Conservation (phyloP, 2,888 invertebrate genomes). For the Platycheirus albimanus region DNA sequence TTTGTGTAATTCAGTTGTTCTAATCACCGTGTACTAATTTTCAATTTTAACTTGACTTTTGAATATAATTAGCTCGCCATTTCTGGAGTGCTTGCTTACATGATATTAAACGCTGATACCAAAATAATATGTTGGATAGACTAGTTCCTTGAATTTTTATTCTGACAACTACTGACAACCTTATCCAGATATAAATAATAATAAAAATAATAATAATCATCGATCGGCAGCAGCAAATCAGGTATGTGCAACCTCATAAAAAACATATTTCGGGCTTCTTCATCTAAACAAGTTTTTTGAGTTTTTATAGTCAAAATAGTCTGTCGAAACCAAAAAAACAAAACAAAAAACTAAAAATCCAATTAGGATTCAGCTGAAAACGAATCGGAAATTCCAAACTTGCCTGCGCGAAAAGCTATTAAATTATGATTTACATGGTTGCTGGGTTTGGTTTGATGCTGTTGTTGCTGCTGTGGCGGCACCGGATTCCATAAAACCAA, state of each 20-base stretch:
- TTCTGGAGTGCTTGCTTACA: too few relatives aligned
- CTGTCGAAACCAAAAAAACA: too few relatives aligned
- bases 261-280: constrained; percentile 30
- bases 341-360: constrained; percentile 12
- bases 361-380: constrained; percentile 37
- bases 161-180: too few relatives aligned
- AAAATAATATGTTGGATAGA: too few relatives aligned
- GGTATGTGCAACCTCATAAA: constrained; percentile 34
- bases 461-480: background rate
- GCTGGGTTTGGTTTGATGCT: background rate
- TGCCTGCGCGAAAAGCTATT: constrained; percentile 35
- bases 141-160: too few relatives aligned
- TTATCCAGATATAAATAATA: too few relatives aligned
- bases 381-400: constrained; percentile 56
- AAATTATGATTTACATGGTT: constrained; percentile 42
- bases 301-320: constrained; percentile 15
- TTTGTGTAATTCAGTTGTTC: background rate
- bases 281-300: constrained; percentile 9
- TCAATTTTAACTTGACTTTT: too few relatives aligned
- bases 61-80: too few relatives aligned
- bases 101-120: too few relatives aligned
- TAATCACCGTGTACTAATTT: too few relatives aligned
- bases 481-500: background rate
- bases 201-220: too few relatives aligned
- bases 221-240: constrained; percentile 6